Evolutionary conservation across 2,113 vertebrate genomes (phyloP).

Genomic region (Trogon surrucura): DNA sequence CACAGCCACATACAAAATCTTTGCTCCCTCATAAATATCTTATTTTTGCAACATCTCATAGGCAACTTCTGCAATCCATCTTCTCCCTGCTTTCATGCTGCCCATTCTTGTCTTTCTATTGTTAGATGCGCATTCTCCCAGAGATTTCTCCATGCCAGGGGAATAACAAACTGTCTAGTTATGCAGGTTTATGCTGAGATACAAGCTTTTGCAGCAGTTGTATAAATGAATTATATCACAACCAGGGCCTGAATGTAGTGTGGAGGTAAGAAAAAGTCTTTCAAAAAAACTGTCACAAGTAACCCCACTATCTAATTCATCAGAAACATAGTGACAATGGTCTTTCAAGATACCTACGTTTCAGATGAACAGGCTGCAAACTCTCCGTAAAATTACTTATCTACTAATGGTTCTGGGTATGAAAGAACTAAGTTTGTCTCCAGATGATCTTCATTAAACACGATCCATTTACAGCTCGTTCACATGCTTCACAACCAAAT

Average conservation of each 20-base stretch:
- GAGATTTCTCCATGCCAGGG: background rate
- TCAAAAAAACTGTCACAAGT: background rate
- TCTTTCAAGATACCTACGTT: background rate
- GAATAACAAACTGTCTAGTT: conserved; percentile 1
- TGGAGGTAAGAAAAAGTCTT: background rate
- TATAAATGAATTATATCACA: background rate
- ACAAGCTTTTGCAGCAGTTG: background rate
- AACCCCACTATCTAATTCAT: background rate
- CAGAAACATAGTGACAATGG: background rate
- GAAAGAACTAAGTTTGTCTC: background rate
- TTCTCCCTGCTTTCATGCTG: background rate
- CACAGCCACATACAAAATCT: background rate
- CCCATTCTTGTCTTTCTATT: background rate
- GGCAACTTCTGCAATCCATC: conserved; percentile 11
- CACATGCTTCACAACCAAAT: background rate
- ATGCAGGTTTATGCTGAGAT: conserved; percentile 20
- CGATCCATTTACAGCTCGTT: background rate
- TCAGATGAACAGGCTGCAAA: background rate
- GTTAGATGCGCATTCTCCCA: background rate
- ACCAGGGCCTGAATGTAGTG: background rate
- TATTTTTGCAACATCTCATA: conserved; percentile 18
- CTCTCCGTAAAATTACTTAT: background rate
- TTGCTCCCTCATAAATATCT: background rate
- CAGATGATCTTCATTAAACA: background rate
- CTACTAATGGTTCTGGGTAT: background rate